Percentiles rank a stretch among this genome's conserved stretches.
Evolutionary conservation across 2,888 invertebrate genomes (phyloP).

Genomic region (Achlya flavicornis): DNA sequence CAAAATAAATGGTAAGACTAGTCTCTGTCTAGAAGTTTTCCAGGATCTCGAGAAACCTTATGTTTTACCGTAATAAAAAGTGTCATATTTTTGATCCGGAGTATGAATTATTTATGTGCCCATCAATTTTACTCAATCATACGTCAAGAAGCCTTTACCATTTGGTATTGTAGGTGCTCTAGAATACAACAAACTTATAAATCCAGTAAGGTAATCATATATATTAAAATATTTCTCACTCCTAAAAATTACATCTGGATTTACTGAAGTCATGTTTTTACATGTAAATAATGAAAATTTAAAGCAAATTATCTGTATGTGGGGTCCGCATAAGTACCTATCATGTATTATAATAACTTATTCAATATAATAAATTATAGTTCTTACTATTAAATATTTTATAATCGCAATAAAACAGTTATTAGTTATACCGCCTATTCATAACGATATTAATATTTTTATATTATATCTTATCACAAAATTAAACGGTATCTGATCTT

Average conservation of each 20-base stretch:
- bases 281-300: not conserved
- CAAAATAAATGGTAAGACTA: no score
- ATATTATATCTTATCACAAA: not conserved
- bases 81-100: no score
- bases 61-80: no score
- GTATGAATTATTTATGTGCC: no score
- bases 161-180: no score
- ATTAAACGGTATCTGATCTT: not conserved
- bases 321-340: constrained; percentile 14
- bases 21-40: no score
- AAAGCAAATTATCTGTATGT: constrained; percentile 15
- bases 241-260: not conserved
- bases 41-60: no score
- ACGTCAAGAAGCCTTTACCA: no score
- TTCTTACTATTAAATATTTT: constrained; percentile 11
- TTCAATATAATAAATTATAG: not conserved
- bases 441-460: not conserved
- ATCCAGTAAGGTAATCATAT: no score
- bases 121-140: no score
- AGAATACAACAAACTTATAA: no score
- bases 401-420: not conserved
- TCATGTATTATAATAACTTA: constrained; percentile 1
- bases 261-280: not conserved
- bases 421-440: not conserved
- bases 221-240: no score